These are phyloP conservation scores for Tympanoctomys barrerae DNA, from an alignment of 2,797 vertebrate genomes.

Conservation along the genomic window DNA sequence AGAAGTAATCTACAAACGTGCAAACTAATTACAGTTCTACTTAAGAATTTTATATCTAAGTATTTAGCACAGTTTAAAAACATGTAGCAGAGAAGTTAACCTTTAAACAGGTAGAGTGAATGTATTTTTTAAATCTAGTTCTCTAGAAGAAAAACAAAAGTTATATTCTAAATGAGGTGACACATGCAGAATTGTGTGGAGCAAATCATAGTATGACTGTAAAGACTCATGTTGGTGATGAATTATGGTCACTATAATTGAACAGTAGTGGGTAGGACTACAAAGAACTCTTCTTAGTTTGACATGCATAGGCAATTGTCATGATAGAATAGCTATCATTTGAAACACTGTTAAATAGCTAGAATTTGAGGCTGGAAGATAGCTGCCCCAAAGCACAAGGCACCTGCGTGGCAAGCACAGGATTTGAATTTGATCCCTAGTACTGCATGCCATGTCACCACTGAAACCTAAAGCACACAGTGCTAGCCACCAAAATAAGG, in stretches of 20 bases:
- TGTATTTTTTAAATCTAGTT: conserved; percentile 35
- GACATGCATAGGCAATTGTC: neutral
- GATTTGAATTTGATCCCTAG: too few relatives aligned
- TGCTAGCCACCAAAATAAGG: too few relatives aligned
- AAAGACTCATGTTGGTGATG: neutral
- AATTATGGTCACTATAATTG: neutral
- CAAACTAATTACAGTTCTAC: conserved; percentile 35
- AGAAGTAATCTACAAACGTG: neutral
- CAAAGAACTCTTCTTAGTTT: neutral
- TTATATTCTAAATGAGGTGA: neutral
- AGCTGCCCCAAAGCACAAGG: too few relatives aligned
- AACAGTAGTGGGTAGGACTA: neutral
- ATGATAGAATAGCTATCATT: neutral
- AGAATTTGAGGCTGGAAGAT: neutral
- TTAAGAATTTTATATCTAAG: neutral
- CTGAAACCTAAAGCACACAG: too few relatives aligned
- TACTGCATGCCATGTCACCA: too few relatives aligned
- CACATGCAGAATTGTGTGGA: neutral
- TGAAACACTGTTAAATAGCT: neutral
- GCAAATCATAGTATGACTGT: neutral
- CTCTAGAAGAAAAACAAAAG: neutral
- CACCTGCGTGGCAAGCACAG: too few relatives aligned
- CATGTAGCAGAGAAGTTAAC: neutral
- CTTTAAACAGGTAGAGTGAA: neutral
- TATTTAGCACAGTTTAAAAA: conserved; percentile 39